Evolutionary conservation across 2,797 vertebrate genomes (phyloP).

Genomic region (Arremon brunneinucha): DNA sequence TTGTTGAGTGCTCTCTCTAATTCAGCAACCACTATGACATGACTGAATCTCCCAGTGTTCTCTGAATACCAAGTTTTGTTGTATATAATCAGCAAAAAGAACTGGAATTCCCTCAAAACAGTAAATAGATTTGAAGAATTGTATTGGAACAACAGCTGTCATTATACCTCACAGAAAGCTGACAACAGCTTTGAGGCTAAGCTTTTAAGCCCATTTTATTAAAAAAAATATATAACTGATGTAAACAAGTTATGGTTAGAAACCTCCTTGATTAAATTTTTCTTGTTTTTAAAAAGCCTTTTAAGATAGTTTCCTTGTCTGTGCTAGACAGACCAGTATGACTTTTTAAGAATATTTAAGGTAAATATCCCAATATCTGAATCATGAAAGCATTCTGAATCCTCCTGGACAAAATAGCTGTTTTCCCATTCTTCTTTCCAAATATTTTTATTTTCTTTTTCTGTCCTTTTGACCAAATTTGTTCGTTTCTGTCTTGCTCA

Average conservation of each 20-base stretch:
- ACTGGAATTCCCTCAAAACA: slow-evolving; percentile 24
- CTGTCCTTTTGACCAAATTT: neutral
- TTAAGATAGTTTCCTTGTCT: neutral
- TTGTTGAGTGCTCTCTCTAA: neutral
- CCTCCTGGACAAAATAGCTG: neutral
- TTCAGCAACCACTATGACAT: neutral
- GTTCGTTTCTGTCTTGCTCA: neutral
- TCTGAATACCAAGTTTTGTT: neutral
- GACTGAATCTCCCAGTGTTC: neutral
- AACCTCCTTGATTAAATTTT: slow-evolving; percentile 42
- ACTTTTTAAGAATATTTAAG: neutral
- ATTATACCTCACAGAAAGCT: slow-evolving; percentile 48
- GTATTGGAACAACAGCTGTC: slow-evolving; percentile 57
- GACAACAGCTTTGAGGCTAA: slow-evolving; percentile 58
- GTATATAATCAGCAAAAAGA: neutral
- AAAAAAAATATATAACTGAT: slow-evolving; percentile 58
- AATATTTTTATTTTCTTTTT: neutral
- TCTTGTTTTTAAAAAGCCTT: slow-evolving; percentile 23
- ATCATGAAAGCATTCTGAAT: neutral
- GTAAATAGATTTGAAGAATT: slow-evolving; percentile 33
- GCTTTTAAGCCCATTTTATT: slow-evolving; percentile 72
- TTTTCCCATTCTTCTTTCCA: neutral
- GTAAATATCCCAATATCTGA: neutral
- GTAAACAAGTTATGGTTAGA: slow-evolving; percentile 51
- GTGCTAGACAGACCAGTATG: neutral